Evolutionary conservation across 1,140 invertebrate genomes (phyloP).

Genomic region (Drosophila quadrilineata): DNA sequence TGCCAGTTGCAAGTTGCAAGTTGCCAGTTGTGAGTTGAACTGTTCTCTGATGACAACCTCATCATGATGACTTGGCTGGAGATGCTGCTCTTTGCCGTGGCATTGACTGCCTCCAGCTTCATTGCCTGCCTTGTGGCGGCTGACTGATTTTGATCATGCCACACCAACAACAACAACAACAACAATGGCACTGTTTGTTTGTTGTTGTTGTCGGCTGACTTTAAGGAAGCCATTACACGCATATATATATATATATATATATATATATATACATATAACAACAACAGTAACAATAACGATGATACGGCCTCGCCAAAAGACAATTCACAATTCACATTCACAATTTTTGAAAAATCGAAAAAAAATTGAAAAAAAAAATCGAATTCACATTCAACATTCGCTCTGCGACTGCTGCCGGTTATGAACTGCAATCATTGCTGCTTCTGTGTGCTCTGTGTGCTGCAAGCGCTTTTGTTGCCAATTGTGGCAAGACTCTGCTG

Average conservation of each 20-base stretch:
- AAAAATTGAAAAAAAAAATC: no score
- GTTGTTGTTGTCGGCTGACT: conserved; percentile 43
- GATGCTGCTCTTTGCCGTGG: conserved; percentile 11
- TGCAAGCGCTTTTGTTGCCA: conserved; percentile 14
- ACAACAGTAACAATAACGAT: conserved; percentile 42
- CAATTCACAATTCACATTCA: conserved; percentile 35
- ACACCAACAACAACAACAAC: not conserved
- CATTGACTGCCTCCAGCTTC: conserved; percentile 11
- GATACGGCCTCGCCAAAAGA: no score
- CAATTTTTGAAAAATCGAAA: conserved; percentile 11
- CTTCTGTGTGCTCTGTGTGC: conserved; percentile 44
- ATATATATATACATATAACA: no score
- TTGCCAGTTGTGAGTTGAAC: conserved; percentile 16
- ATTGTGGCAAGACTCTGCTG: conserved; percentile 47
- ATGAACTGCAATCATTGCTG: conserved; percentile 66
- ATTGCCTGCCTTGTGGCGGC: conserved; percentile 27
- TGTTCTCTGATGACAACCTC: conserved; percentile 39
- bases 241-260: no score
- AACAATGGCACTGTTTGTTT: conserved; percentile 10
- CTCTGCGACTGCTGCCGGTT: conserved; percentile 24
- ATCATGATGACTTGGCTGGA: conserved; percentile 29
- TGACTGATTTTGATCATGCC: conserved; percentile 67
- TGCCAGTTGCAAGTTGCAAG: conserved; percentile 24
- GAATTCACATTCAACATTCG: conserved; percentile 19
- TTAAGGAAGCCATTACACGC: conserved; percentile 81